Evolutionary conservation across 2,888 invertebrate species (phyloP).

Genomic region (Drosophila gaucha): DNA sequence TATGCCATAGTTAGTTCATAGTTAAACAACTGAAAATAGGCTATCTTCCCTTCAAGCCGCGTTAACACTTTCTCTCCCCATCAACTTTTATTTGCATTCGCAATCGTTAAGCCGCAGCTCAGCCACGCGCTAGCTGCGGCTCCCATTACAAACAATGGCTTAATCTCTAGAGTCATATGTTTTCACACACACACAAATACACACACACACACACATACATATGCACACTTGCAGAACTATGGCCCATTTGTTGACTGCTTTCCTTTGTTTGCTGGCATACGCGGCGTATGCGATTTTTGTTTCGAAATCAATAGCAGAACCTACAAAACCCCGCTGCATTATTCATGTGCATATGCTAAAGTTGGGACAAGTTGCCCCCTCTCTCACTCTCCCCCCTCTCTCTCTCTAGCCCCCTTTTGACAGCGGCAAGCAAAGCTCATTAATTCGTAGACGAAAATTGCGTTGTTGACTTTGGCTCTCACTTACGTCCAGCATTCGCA

Average conservation of each 20-base stretch:
- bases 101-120: conserved; percentile 70
- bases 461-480: conserved; percentile 54
- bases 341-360: conserved; percentile 69
- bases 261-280: conserved; percentile 46
- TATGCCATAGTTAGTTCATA: conserved; percentile 27
- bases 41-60: background rate
- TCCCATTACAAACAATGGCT: conserved; percentile 75
- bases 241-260: conserved; percentile 41
- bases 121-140: conserved; percentile 53
- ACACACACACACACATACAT: conserved; percentile 10
- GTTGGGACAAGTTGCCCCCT: conserved; percentile 38
- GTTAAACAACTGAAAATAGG: conserved; percentile 34
- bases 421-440: conserved; percentile 49
- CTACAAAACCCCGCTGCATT: conserved; percentile 63
- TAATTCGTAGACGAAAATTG: conserved; percentile 67
- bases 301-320: conserved; percentile 71
- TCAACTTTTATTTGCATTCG: conserved; percentile 42
- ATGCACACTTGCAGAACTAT: conserved; percentile 17
- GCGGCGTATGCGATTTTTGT: conserved; percentile 48
- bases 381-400: conserved; percentile 11
- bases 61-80: background rate
- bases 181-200: conserved; percentile 20
- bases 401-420: background rate
- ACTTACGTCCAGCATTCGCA: conserved; percentile 29
- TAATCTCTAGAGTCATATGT: conserved; percentile 78